phyloP scores from a whole-genome alignment of 1,140 invertebrate species.

The Anoplophora glabripennis region DNA sequence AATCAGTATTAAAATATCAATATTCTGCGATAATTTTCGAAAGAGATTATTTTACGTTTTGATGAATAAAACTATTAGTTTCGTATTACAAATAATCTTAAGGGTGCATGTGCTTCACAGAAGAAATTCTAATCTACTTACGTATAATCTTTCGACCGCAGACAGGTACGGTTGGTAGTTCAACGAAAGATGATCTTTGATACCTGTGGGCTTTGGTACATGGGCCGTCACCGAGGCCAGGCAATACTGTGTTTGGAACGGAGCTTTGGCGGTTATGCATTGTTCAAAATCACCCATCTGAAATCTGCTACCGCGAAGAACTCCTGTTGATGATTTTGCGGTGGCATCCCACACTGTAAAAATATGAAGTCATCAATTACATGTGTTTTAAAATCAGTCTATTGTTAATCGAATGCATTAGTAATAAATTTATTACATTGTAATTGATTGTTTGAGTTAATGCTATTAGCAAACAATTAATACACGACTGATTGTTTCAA shows the following conservation, averaged over 20 bases:
- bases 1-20: too few species aligned
- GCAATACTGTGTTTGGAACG: conserved; percentile 56
- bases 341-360: conserved; percentile 60
- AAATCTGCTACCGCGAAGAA: conserved; percentile 56
- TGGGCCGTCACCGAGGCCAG: conserved; percentile 50
- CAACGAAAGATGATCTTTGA: conserved; percentile 44
- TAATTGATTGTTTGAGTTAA: not conserved
- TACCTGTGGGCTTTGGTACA: conserved; percentile 43
- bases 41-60: too few species aligned
- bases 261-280: conserved; percentile 53
- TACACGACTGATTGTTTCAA: too few species aligned
- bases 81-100: too few species aligned
- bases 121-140: conserved; percentile 39
- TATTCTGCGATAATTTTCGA: too few species aligned
- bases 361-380: conserved; percentile 5
- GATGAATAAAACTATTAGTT: too few species aligned
- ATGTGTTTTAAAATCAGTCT: not conserved
- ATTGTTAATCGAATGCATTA: not conserved
- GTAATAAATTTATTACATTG: not conserved
- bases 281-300: conserved; percentile 65
- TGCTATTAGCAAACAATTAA: too few species aligned
- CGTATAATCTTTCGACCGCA: conserved; percentile 55
- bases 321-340: conserved; percentile 57
- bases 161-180: conserved; percentile 51
- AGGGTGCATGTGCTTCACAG: too few species aligned